Evolutionary conservation across 1,140 invertebrate species (phyloP).

Genomic region (Hycleus cichorii): DNA sequence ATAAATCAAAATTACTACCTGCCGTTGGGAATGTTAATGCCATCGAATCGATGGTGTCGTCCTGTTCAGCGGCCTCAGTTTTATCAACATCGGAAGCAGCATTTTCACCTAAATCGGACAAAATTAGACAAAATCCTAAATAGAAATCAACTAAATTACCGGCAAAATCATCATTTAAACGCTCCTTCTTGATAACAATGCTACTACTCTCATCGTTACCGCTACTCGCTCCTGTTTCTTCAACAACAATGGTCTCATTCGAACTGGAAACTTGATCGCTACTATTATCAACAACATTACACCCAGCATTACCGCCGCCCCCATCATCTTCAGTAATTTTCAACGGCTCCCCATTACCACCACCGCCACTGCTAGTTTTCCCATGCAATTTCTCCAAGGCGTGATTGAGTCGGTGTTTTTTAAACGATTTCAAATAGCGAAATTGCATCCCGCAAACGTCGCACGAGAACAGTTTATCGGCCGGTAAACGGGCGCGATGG

Average conservation of each 20-base stretch:
- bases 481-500: conserved; percentile 73
- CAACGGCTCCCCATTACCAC: not conserved
- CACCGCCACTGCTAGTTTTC: conserved; percentile 39
- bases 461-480: conserved; percentile 82
- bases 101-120: conserved; percentile 22
- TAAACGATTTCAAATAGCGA: conserved; percentile 72
- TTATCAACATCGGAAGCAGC: conserved; percentile 35
- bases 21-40: conserved; percentile 42
- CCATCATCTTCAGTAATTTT: not conserved
- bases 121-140: not conserved
- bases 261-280: conserved; percentile 39
- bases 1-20: conserved; percentile 25
- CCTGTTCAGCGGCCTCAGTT: conserved; percentile 47
- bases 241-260: conserved; percentile 34
- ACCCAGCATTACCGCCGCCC: not conserved
- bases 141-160: conserved; percentile 7
- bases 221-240: conserved; percentile 6
- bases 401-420: conserved; percentile 81
- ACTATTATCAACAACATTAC: conserved; percentile 24
- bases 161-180: conserved; percentile 21
- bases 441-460: conserved; percentile 88
- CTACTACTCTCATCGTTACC: conserved; percentile 13
- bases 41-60: conserved; percentile 59
- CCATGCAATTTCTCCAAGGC: conserved; percentile 71
- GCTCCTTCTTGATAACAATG: conserved; percentile 28